Evolutionary conservation across 2,797 vertebrate genomes (phyloP), one percentile per base, ranked within the genome.

Genomic region (Ficedula albicollis): DNA sequence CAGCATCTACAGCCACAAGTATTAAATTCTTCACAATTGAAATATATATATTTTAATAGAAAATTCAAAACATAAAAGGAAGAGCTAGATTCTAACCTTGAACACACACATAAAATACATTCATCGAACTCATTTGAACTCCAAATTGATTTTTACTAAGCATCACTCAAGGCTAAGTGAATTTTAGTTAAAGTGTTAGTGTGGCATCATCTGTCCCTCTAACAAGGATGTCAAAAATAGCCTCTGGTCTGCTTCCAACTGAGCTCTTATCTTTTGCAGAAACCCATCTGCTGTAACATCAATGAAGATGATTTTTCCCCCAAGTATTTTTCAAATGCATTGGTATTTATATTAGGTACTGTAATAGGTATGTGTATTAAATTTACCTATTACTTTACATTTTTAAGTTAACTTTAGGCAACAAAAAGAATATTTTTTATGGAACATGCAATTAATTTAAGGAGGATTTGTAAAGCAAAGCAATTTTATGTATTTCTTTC

Each of bases 141-240:
- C 58, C 48, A 91, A 91, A 96, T 95, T 97, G 96, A 97, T 96
- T 97, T 95, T 91, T 82, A 84, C 67, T 94, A 92, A 94, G 85
- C 87, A 91, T 97, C 72, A 84, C 95, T 95, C 60, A 92, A 94
- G 89, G 91, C 90, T 89, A 97, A 93, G 70, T 83, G 76, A 95
- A 96, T 95, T 95, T 95, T 93, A 89, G 90, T 95, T 96, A 97
- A 95, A 98, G 98, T 97, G 97, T 98, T 98, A 98, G 93, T 95
- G 94, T 98, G 98, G 98, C 98, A 98, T 98, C 98, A 98, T 98
- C 98, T 98, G 98, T 98, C 97, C 97, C 96, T 98, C 97, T 97
- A 98, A 98, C 96, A 98, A 97, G 97, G 93, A 98, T 97, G 97
- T 98, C 98, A 98, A 96, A 98, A 98, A 96, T 98, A 98, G 98